These are phyloP conservation scores for Apamea monoglypha DNA, from an alignment of 2,888 invertebrate species.

Conservation along the genomic window DNA sequence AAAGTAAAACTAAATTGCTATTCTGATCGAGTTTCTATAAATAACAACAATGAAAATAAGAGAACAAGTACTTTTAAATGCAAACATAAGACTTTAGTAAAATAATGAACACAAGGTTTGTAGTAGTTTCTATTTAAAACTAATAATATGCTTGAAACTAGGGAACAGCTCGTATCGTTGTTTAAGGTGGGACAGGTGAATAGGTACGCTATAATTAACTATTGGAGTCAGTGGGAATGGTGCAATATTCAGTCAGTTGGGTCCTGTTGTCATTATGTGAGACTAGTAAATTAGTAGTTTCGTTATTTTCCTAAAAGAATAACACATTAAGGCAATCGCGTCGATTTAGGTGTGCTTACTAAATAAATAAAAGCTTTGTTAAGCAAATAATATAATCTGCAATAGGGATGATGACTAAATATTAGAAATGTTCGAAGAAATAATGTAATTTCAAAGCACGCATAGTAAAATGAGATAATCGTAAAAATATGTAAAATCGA, in stretches of 20 bases:
- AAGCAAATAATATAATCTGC: slow-evolving; percentile 31
- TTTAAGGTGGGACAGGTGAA: slow-evolving; percentile 83
- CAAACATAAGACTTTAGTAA: slow-evolving; percentile 71
- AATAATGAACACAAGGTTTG: slow-evolving; percentile 80
- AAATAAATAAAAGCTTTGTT: slow-evolving; percentile 40
- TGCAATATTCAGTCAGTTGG: slow-evolving; percentile 75
- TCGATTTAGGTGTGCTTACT: slow-evolving; percentile 46
- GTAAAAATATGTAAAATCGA: neutral
- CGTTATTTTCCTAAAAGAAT: slow-evolving; percentile 57
- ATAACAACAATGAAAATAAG: slow-evolving; percentile 72
- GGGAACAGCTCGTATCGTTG: slow-evolving; percentile 75
- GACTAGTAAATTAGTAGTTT: slow-evolving; percentile 61
- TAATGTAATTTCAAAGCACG: neutral
- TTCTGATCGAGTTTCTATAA: slow-evolving; percentile 72
- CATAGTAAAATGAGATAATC: neutral
- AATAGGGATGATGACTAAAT: slow-evolving; percentile 1
- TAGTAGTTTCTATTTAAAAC: slow-evolving; percentile 66
- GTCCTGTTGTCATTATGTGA: slow-evolving; percentile 73
- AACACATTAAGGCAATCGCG: slow-evolving; percentile 61
- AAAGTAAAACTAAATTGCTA: slow-evolving; percentile 69
- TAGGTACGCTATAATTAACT: slow-evolving; percentile 74
- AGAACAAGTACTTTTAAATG: slow-evolving; percentile 77
- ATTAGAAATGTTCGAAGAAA: neutral
- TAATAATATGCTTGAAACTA: slow-evolving; percentile 73
- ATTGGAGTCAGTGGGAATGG: slow-evolving; percentile 78